Evolutionary conservation across 2,113 vertebrate genomes (phyloP), one percentile per base, ranked within the genome.

Genomic region (Scolopax mira): DNA sequence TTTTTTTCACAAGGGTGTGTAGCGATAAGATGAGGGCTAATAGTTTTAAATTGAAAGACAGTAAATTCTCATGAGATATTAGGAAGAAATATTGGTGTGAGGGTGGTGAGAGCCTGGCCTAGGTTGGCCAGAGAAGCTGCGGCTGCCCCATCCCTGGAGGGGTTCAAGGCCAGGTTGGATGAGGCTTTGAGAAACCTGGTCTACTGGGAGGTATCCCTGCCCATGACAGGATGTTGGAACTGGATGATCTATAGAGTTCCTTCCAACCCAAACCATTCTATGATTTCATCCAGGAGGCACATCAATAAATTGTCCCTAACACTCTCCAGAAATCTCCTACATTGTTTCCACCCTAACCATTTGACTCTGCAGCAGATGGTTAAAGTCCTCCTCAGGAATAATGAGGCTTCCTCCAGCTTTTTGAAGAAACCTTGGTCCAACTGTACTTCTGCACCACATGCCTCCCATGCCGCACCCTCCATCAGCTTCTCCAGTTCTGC

Each of bases 271-370:
- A 42, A 42, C 39, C 18, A 65, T 42, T 65, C 39, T 64, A 30
- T 42, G 27, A 42, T 42, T 64, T 18, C 31, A 31, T 24, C 57
- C 15, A 25, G 4, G 9, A 21, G 12, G 3, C 5, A 3, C 52
- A n/a, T 12, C 1, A 49, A n/a, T 19, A 5, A 42, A 5, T 4
- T 6, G 6, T 24, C 41, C 82, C 35, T 9, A 12, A 18, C 5
- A 2, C 12, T 25, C 78, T n/a, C 31, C 46, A 61, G 77, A 31
- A 11, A 13, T 27, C 46, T 55, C 54, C 33, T 5, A 0, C 35
- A 0, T 1, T 9, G 13, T 31, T 72, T 41, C 42, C 35, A 41
- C 11, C 21, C 24, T 15, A 30, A 42, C 2, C 27, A 5, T 13
- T 1, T 28, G 24, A 6, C 49, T 27, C 37, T 25, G 14, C 22